Conservation (phyloP, 92 coral and sea anemone species). For the Porites evermanni region DNA sequence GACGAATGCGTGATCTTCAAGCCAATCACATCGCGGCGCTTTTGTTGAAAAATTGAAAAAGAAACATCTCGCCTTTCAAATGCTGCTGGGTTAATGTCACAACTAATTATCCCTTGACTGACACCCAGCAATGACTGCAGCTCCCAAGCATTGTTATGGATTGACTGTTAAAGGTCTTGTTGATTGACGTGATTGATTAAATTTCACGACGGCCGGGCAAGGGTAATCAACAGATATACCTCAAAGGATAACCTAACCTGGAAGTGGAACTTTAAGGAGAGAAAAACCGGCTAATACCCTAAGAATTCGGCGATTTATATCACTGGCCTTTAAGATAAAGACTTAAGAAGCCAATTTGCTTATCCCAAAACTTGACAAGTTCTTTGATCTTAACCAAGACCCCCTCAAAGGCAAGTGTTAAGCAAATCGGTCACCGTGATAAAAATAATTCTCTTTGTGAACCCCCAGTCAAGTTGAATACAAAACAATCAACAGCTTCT, state of each 20-base stretch:
- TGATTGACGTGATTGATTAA: slow-evolving; percentile 36
- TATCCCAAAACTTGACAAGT: neutral
- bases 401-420: slow-evolving; percentile 55
- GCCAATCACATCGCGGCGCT: slow-evolving; percentile 10
- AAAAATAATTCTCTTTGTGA: slow-evolving; percentile 37
- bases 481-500: slow-evolving; percentile 13
- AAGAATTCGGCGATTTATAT: neutral
- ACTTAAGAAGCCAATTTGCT: neutral
- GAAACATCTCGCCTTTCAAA: slow-evolving; percentile 25
- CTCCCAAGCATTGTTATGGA: slow-evolving; percentile 24
- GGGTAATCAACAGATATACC: neutral
- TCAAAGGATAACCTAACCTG: neutral
- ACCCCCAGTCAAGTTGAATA: slow-evolving; percentile 8
- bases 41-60: slow-evolving; percentile 11
- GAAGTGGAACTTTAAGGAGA: neutral
- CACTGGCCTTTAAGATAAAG: neutral
- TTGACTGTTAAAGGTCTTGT: slow-evolving; percentile 34
- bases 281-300: neutral
- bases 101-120: slow-evolving; percentile 37
- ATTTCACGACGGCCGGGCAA: slow-evolving; percentile 18
- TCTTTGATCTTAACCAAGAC: slow-evolving; percentile 41
- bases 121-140: neutral
- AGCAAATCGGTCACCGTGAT: slow-evolving; percentile 49
- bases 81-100: slow-evolving; percentile 29
- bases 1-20: slow-evolving; percentile 12